Percentiles rank a stretch among this genome's conserved stretches.
phyloP scores from a whole-genome alignment of 1,140 invertebrate genomes.

The Araneus ventricosus region DNA sequence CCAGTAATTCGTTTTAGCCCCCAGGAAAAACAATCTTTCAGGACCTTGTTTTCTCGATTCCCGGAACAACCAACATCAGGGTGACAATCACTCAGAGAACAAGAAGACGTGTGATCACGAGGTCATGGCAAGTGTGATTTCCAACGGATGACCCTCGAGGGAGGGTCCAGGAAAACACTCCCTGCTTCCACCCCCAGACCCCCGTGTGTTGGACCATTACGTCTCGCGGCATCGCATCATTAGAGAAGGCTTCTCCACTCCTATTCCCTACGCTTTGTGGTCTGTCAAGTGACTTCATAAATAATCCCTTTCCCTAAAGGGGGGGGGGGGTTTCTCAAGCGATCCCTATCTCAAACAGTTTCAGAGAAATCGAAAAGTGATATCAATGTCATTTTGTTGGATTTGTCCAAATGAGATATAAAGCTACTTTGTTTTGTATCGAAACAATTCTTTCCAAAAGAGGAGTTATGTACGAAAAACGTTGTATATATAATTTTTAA shows the following conservation, averaged over 20 bases:
- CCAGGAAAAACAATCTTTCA: slow-evolving; percentile 31
- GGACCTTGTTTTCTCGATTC: slow-evolving; percentile 13
- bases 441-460: too few relatives aligned
- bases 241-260: background rate
- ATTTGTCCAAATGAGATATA: too few relatives aligned
- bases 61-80: background rate
- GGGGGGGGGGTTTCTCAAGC: background rate
- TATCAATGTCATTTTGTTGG: too few relatives aligned
- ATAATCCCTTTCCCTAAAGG: background rate
- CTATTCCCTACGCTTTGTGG: background rate
- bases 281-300: slow-evolving; percentile 50
- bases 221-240: slow-evolving; percentile 30
- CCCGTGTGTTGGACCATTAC: slow-evolving; percentile 27
- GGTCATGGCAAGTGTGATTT: slow-evolving; percentile 26
- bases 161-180: background rate
- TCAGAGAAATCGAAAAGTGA: too few relatives aligned
- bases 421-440: too few relatives aligned
- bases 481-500: too few relatives aligned
- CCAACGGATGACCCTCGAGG: background rate
- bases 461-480: too few relatives aligned
- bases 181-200: too few relatives aligned
- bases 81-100: slow-evolving; percentile 4
- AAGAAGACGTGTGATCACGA: background rate
- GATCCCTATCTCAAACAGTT: background rate
- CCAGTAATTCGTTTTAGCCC: background rate